Conservation (phyloP, 2,888 invertebrate genomes). For the Diaperis boleti region DNA sequence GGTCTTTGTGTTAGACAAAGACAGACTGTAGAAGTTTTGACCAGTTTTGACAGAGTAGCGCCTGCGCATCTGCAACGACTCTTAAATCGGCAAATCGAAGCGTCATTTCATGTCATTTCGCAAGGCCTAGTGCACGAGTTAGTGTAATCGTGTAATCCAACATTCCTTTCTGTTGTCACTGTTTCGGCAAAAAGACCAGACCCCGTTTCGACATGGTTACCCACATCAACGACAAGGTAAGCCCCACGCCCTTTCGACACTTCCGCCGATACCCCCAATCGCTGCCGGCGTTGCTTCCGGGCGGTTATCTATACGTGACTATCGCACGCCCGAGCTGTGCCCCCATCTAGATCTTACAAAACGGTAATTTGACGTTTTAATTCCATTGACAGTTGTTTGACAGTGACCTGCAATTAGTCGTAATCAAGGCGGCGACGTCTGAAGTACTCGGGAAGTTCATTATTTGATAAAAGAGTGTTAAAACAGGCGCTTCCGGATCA, state of each 20-base stretch:
- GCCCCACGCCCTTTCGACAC: slow-evolving; percentile 24
- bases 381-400: slow-evolving; percentile 5
- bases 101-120: neutral
- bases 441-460: neutral
- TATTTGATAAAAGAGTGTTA: neutral
- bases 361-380: slow-evolving; percentile 2
- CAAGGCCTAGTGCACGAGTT: neutral
- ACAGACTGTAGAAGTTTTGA: too few relatives aligned
- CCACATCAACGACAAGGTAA: slow-evolving; percentile 69
- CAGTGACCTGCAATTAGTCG: slow-evolving; percentile 12
- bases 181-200: neutral
- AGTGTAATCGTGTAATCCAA: neutral
- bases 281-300: neutral
- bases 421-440: slow-evolving; percentile 1
- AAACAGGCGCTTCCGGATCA: too few relatives aligned
- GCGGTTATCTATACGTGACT: neutral
- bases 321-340: too few relatives aligned
- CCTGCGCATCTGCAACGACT: neutral
- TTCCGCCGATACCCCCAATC: neutral
- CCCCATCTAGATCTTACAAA: neutral
- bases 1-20: too few relatives aligned
- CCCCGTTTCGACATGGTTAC: slow-evolving; percentile 62
- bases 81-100: neutral
- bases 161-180: slow-evolving; percentile 2
- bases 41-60: too few relatives aligned